Conservation (phyloP, 2,888 invertebrate species). For the Eupsilia transversa region DNA sequence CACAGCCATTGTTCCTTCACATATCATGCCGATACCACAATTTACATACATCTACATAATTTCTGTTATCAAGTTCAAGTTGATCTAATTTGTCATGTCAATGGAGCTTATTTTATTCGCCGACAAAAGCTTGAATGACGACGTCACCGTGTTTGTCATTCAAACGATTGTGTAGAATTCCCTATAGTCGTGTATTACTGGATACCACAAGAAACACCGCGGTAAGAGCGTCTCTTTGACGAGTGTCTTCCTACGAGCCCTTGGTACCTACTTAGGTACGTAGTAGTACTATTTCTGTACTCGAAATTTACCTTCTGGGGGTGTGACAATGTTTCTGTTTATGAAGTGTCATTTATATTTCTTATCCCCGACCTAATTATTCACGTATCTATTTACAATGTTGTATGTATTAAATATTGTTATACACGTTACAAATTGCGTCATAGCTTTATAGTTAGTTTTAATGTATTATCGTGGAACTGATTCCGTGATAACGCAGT, state of each 20-base stretch:
- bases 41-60: slow-evolving; percentile 55
- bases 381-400: not conserved
- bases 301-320: not conserved
- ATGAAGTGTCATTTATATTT: not conserved
- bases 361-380: not conserved
- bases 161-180: not conserved
- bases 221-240: not conserved
- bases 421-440: not conserved
- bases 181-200: too few species aligned
- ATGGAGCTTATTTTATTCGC: slow-evolving; percentile 24
- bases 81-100: slow-evolving; percentile 54
- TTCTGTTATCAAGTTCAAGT: slow-evolving; percentile 44
- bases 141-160: slow-evolving; percentile 9
- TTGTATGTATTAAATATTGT: not conserved
- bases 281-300: not conserved
- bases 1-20: slow-evolving; percentile 66
- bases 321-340: not conserved
- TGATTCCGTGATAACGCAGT: slow-evolving; percentile 35
- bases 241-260: not conserved
- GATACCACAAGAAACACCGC: not conserved
- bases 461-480: slow-evolving; percentile 33
- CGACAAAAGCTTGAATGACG: slow-evolving; percentile 19
- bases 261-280: not conserved
- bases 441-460: not conserved
- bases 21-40: slow-evolving; percentile 46